Evolutionary conservation across 2,888 invertebrate species (phyloP), one percentile per base, ranked within the genome.

Genomic region (Tenthredo mesomela): DNA sequence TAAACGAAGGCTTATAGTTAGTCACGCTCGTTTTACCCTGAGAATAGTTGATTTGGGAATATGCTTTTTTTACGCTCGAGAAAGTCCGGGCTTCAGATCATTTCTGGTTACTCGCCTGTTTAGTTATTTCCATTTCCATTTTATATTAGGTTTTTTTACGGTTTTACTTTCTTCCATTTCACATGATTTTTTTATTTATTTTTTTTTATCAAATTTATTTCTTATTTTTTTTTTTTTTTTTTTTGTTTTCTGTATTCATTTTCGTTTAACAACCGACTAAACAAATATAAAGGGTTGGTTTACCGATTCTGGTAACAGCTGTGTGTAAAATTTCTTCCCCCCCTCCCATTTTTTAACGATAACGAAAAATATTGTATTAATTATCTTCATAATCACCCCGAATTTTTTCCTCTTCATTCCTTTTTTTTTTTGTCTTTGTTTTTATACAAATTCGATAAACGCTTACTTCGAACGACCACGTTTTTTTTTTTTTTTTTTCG

Each of bases 1-100:
- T 73, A 40, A 73, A 73, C 73, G 73, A 43, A 43, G 73, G 43
- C 73, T 73, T 73, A 43, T 25, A 73, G 73, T 40, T 73, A 25
- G 73, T 43, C 73, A 43, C 43, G 73, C 73, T 43, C 73, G 43
- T 73, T 40, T 73, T 73, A 4, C 4, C 43, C 25, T 47, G 15
- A 21, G 43, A 71, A 71, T 37, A 40, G 70, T 71, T n/a, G 33
- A 71, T 40, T 71, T 71, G 37, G 37, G 70, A 37, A 71, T 71
- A n/a, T 40, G 70, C 37, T 40, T 71, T 40, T 71, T 71, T n/a
- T 40, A 40, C 33, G 70, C 33, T 71, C n/a, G 5, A 71, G 37
- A 40, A n/a, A 40, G 37, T 25, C 21, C 61, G 61, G 61, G 12
- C 10, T 61, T 12, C 61, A 61, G 61, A 61, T 61, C 25, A 61